Conservation (phyloP, 2,888 invertebrate genomes). For the Lingula anatina region DNA sequence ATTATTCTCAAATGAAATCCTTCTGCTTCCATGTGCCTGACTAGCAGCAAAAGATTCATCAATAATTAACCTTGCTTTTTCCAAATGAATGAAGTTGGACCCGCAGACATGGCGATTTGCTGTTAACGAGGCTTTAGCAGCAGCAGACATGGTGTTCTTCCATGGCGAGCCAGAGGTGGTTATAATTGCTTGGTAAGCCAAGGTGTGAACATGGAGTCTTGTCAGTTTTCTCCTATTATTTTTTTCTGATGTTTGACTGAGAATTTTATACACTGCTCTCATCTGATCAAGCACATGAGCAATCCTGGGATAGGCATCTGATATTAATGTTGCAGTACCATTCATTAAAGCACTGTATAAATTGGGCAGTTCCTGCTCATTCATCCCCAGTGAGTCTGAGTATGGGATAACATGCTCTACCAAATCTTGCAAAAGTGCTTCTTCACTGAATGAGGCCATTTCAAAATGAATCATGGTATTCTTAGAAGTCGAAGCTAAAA, state of each 20-base stretch:
- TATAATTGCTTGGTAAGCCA: slow-evolving; percentile 81
- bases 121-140: slow-evolving; percentile 76
- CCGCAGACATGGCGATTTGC: slow-evolving; percentile 80
- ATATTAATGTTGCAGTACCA: slow-evolving; percentile 68
- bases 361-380: slow-evolving; percentile 80
- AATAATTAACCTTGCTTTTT: slow-evolving; percentile 64
- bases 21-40: slow-evolving; percentile 52
- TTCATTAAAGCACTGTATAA: slow-evolving; percentile 65
- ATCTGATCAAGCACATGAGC: slow-evolving; percentile 77
- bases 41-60: slow-evolving; percentile 80
- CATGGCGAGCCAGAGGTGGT: slow-evolving; percentile 63
- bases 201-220: slow-evolving; percentile 76
- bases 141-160: slow-evolving; percentile 73
- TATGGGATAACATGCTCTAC: slow-evolving; percentile 66
- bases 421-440: slow-evolving; percentile 64
- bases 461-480: slow-evolving; percentile 72
- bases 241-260: slow-evolving; percentile 22
- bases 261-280: slow-evolving; percentile 61
- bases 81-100: slow-evolving; percentile 57
- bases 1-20: slow-evolving; percentile 65
- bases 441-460: slow-evolving; percentile 79
- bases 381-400: slow-evolving; percentile 80
- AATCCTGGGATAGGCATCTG: slow-evolving; percentile 74
- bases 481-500: slow-evolving; percentile 61
- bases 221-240: slow-evolving; percentile 61